A percentile compares a stretch with the other conserved stretches of the same genome.
phyloP scores from a whole-genome alignment of 2,888 invertebrate genomes.

The Pteria penguin region DNA sequence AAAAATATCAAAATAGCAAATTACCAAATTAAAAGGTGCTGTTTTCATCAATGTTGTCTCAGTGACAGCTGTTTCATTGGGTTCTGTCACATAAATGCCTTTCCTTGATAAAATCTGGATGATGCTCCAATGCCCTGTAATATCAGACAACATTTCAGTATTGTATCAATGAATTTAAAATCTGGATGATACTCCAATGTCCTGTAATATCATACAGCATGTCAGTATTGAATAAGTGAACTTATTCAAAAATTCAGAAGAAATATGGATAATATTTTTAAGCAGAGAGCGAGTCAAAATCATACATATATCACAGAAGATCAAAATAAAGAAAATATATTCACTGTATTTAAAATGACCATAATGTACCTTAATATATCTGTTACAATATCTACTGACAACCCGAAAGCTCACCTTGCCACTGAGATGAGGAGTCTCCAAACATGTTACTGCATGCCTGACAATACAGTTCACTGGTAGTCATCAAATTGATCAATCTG shows the following conservation, averaged over 20 bases:
- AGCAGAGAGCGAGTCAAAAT: too few relatives aligned
- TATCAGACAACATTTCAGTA: too few relatives aligned
- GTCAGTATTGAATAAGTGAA: too few relatives aligned
- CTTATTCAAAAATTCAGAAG: too few relatives aligned
- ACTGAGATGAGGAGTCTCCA: conserved; percentile 87
- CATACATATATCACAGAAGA: too few relatives aligned
- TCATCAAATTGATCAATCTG: conserved; percentile 92
- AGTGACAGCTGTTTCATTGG: conserved; percentile 92
- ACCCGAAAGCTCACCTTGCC: conserved; percentile 67
- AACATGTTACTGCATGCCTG: conserved; percentile 96
- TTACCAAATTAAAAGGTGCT: conserved; percentile 95
- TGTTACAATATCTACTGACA: not conserved
- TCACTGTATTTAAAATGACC: too few relatives aligned
- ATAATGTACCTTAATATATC: not conserved
- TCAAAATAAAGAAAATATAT: too few relatives aligned
- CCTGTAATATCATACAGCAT: conserved; percentile 82
- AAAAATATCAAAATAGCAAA: too few relatives aligned
- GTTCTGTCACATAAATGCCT: conserved; percentile 90
- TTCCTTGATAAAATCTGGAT: conserved; percentile 95
- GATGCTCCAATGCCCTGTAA: conserved; percentile 92
- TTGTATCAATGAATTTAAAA: too few relatives aligned
- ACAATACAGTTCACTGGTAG: conserved; percentile 96
- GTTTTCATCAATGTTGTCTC: conserved; percentile 97
- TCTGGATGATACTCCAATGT: conserved; percentile 96
- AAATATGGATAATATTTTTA: too few relatives aligned